Evolutionary conservation across 2,888 invertebrate genomes (phyloP), one percentile per base, ranked within the genome.

Genomic region (Baccha elongata): DNA sequence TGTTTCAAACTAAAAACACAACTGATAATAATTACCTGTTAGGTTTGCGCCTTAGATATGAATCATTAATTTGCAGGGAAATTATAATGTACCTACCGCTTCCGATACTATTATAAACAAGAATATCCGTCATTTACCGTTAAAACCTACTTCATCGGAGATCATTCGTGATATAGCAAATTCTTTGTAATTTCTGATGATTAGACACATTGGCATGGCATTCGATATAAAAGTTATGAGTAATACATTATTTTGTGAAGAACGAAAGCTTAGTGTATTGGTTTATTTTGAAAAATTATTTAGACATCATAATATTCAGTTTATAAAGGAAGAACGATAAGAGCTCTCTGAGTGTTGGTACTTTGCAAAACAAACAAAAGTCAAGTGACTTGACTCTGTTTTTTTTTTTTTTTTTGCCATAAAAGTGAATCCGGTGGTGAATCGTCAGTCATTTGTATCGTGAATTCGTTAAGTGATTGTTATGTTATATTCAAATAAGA

Each of bases 211-310:
- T 32, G 64, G 69, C 46, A 62, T 50, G 46, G 55, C 71, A 46
- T 40, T 60, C 42, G 53, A 37, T 67, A 60, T 58, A 15, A 64
- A 44, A 48, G 71, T 35, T 8, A 67, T 81, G 81, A 81, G 53
- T 81, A 81, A 76, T 81, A 52, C 65, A 40, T 17, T 13, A 19
- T 60, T 64, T 23, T 65, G 40, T 8, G 7, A 32, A 32, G 29
- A 81, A 81, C 52, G n/a, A 75, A 44, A 69, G 75, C 81, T 81
- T 81, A 76, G 62, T 80, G 67, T 71, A 32, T 60, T 58, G 67
- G 65, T 50, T 79, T 81, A 76, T 76, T 81, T 68, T 81, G 52
- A 64, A 68, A 13, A 21, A 53, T 29, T 67, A 58, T 48, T 58
- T 40, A 48, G 23, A 52, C 35, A 60, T 35, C 32, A 11, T n/a